A percentile compares a stretch with the other conserved stretches of the same genome.
Evolutionary conservation across 2,113 vertebrate genomes (phyloP).

Genomic region (Sus scrofa): T2T-Sscrofa CM000824.6:99983001-99983500

Average conservation of each 20-base stretch:
- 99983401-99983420: background rate
- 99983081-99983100: background rate
- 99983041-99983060: background rate
- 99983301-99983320: background rate
- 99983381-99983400: background rate
- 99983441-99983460: background rate
- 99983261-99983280: background rate
- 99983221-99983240: background rate
- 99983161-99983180: background rate
- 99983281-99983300: background rate
- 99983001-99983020: background rate
- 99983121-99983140: background rate
- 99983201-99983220: background rate
- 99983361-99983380: background rate
- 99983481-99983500: background rate
- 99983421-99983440: background rate
- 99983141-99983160: background rate
- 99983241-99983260: background rate
- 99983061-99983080: background rate
- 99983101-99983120: background rate
- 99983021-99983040: background rate
- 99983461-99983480: background rate
- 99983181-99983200: background rate
- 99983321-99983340: background rate
- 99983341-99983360: background rate